Conservation (phyloP, 92 coral and sea anemone genomes). For the Epizoanthus stellaris region DNA sequence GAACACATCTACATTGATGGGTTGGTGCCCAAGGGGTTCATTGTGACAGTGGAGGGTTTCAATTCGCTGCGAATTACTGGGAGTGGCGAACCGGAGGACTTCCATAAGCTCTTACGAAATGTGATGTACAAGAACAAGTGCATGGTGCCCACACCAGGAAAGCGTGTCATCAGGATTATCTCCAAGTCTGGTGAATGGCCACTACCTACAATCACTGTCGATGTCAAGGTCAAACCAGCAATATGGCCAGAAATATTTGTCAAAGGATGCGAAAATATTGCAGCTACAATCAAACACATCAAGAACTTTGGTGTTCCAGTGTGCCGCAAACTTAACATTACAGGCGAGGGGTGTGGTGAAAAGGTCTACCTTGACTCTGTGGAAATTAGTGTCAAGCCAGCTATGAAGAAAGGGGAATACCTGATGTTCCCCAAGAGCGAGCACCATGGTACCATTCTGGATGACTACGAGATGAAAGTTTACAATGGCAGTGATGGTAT, state of each 20-base stretch:
- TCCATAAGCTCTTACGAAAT: slow-evolving; percentile 72
- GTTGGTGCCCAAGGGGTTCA: slow-evolving; percentile 77
- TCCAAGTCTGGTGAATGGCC: slow-evolving; percentile 59
- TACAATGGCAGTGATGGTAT: slow-evolving; percentile 69
- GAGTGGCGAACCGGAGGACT: slow-evolving; percentile 75
- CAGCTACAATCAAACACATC: slow-evolving; percentile 38
- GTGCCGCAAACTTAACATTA: slow-evolving; percentile 65
- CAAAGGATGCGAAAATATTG: slow-evolving; percentile 64
- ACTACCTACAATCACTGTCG: slow-evolving; percentile 50
- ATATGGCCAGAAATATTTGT: slow-evolving; percentile 70
- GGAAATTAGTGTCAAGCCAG: slow-evolving; percentile 80
- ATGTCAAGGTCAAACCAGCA: slow-evolving; percentile 66
- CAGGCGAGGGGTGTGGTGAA: slow-evolving; percentile 62
- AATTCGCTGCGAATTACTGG: slow-evolving; percentile 73
- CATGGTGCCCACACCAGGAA: slow-evolving; percentile 84
- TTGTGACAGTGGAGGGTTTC: slow-evolving; percentile 60
- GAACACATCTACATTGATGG: slow-evolving; percentile 86
- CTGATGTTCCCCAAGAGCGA: slow-evolving; percentile 73
- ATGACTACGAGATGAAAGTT: slow-evolving; percentile 70
- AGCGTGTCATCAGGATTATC: slow-evolving; percentile 67
- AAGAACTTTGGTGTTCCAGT: slow-evolving; percentile 75
- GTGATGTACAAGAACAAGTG: slow-evolving; percentile 88
- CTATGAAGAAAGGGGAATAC: slow-evolving; percentile 75
- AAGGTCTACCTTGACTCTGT: slow-evolving; percentile 73
- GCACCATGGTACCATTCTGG: slow-evolving; percentile 58